A percentile compares a stretch with the other conserved stretches of the same genome.
Evolutionary conservation across 2,888 invertebrate genomes (phyloP).

Genomic region (Eristalis intricaria): DNA sequence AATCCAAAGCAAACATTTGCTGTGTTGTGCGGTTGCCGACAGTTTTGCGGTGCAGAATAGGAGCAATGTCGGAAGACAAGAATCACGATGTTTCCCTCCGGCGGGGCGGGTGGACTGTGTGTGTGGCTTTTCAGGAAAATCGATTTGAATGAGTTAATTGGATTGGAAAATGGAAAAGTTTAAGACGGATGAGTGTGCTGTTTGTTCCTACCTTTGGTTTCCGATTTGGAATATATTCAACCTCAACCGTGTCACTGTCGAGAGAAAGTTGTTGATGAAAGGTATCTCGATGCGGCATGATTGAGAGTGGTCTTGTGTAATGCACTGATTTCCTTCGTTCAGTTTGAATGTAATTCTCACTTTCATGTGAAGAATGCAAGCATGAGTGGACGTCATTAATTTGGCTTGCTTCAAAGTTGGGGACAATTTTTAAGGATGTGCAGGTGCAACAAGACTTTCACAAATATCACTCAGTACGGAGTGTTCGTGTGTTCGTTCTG

Average conservation of each 20-base stretch:
- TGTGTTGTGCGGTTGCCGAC: conserved; percentile 29
- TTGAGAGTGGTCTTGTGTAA: background rate
- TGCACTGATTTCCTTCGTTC: background rate
- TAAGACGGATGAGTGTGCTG: background rate
- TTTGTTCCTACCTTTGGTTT: background rate
- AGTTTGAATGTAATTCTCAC: no score
- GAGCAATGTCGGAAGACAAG: conserved; percentile 43
- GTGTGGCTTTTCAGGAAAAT: conserved; percentile 1
- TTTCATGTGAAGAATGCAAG: no score
- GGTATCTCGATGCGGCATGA: background rate
- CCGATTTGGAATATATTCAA: background rate
- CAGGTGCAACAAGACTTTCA: no score
- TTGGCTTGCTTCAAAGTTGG: no score
- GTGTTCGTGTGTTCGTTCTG: no score
- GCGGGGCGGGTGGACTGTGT: conserved; percentile 13
- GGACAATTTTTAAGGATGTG: no score
- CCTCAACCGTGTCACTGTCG: background rate
- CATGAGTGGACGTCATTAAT: no score
- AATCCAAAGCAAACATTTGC: conserved; percentile 49
- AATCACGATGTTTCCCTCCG: conserved; percentile 28
- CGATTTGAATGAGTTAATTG: conserved; percentile 51
- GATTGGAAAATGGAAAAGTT: conserved; percentile 48
- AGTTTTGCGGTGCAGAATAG: conserved; percentile 50
- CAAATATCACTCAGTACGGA: no score
- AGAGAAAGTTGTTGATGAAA: background rate